Base-by-base conservation (phyloP, 2,797 vertebrate genomes). In the Chelonia mydas region DNA sequence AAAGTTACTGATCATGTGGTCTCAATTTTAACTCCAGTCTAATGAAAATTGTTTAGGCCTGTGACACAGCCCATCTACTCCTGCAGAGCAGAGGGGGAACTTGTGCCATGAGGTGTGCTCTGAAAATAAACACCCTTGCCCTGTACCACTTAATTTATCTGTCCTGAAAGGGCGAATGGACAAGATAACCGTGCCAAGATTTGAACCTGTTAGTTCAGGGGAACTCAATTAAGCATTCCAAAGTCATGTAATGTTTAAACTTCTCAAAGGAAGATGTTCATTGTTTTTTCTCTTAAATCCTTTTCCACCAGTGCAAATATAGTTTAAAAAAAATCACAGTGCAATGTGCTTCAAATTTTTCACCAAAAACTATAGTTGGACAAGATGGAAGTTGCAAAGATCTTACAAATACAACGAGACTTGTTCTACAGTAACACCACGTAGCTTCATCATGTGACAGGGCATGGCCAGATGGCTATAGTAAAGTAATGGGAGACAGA, bases 1-100 rank as follows among this genome's bases (percentile, higher is more conserved):
- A 21, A n/a, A n/a, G 17, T 21, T 68, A 21, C n/a, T 68, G 65
- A 68, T 68, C 9, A 37, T 37, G 65, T 68, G 61, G 33, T 83
- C 51, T 49, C 57, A 19, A 10, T 87, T 77, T 93, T 94, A 74
- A 89, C 23, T 95, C 33, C 28, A 83, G 19, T 9, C 82, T 61
- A 23, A 76, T 19, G 82, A 83, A 68, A 16, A 37, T 61, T 86
- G 72, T 90, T 11, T 79, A n/a, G 54, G 27, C 3, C 82, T 82
- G 21, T 16, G 61, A 55, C 12, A 41, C 0, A 3, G 33, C 12
- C 11, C 37, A 10, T 51, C 27, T 84, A 3, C 11, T 93, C 54
- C 28, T 49, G 7, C 57, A 76, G 41, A 55, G 12, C 10, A 72
- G 53, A 80, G 79, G 3, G 81, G 87, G 31, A 86, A 93, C 85